Base-by-base conservation (phyloP, 2,888 invertebrate genomes). In the Tetramorium bicarinatum region DNA sequence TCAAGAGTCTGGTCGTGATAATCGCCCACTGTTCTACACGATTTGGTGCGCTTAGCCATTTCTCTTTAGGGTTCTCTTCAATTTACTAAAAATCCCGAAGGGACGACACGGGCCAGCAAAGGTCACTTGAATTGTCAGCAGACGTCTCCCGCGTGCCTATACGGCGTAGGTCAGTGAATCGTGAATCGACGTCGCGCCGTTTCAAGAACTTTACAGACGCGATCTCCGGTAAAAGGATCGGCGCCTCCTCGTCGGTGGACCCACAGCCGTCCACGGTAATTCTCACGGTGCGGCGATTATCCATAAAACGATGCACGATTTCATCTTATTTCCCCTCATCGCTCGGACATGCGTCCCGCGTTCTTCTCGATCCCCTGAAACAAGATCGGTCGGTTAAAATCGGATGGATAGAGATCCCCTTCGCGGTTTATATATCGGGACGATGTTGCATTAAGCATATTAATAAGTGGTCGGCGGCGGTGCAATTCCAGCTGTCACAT, bases 141-240 rank as follows among this genome's bases (percentile, higher is more conserved):
- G 64, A 34, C 67, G 82, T 84, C 85, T 87, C 80, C 67, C 79
- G 89, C 88, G 87, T 29, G 2, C 29, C 29, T 29, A 87, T 86
- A 89, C 87, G 85, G 41, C 88, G 87, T 87, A 88, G 87, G 86
- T 90, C 87, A 87, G 89, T 84, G 87, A 90, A 89, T 89, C 87
- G 86, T 85, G 89, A 87, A 85, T 87, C 85, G 83, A 74, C 82
- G 85, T 66, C 82, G 88, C 87, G 49, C 87, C 86, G 86, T 82
- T 90, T 90, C 83, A 83, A 86, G 69, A 87, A 81, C 66, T 82
- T 84, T 82, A 64, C 21, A 82, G 80, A 47, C 66, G 61, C 62
- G 88, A 86, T 87, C 84, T 66, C 76, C 34, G 71, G 71, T 54
- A 34, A 52, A 72, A 44, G 72, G 86, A 86, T 81, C 84, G 44